Evolutionary conservation across 2,888 invertebrate species (phyloP).

Genomic region (Caenorhabditis uteleia): DNA sequence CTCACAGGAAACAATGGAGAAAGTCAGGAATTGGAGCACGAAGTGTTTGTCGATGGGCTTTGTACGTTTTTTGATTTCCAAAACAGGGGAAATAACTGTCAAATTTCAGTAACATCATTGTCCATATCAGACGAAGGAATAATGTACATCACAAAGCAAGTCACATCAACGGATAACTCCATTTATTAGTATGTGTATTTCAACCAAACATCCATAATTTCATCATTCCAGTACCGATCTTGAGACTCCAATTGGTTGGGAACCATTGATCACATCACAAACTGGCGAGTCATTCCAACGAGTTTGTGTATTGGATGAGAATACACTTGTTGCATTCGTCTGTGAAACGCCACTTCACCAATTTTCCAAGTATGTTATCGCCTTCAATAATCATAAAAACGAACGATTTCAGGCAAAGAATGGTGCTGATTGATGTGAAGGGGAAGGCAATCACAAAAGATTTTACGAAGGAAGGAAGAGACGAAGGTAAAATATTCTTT

Average conservation of each 20-base stretch:
- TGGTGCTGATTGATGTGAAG: conserved; percentile 53
- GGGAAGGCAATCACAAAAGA: conserved; percentile 33
- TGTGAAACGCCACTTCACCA: conserved; percentile 55
- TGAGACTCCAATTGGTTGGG: conserved; percentile 66
- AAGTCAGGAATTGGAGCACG: conserved; percentile 58
- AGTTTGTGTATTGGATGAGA: conserved; percentile 55
- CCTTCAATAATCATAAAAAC: neutral
- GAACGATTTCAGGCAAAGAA: conserved; percentile 46
- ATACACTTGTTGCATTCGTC: conserved; percentile 56
- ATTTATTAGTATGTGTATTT: too few species aligned
- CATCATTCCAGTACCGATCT: conserved; percentile 50
- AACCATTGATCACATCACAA: conserved; percentile 48
- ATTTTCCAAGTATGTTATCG: conserved; percentile 54
- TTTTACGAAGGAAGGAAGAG: conserved; percentile 52
- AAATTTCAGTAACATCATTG: conserved; percentile 44
- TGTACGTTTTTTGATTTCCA: conserved; percentile 38
- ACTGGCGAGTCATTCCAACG: conserved; percentile 38
- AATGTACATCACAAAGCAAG: conserved; percentile 63
- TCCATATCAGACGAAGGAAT: conserved; percentile 54
- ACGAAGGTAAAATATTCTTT: conserved; percentile 61
- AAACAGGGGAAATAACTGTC: neutral
- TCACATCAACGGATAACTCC: too few species aligned
- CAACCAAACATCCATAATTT: conserved; percentile 1
- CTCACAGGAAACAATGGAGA: too few species aligned
- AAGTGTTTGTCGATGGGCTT: conserved; percentile 66